Evolutionary conservation across 2,797 vertebrate species (phyloP), one percentile per base, ranked within the genome.

Genomic region (Saxicola maurus): DNA sequence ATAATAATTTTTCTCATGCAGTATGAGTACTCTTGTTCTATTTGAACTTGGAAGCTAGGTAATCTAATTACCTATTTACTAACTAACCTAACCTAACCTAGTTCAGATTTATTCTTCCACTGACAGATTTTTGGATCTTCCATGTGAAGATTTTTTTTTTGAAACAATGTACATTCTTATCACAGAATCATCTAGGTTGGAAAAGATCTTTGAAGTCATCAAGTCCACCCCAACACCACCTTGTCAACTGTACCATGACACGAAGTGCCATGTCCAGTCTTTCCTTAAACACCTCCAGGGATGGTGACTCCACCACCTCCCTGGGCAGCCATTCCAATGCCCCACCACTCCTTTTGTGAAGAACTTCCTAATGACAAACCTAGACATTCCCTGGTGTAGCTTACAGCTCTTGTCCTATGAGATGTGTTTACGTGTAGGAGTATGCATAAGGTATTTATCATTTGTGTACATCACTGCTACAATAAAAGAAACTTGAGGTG

Each of bases 361-460:
- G 17, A 40, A 37, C 15, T 66, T 57, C 28, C 31, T 65, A 23
- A 51, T 28, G 14, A 31, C 24, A 57, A 51, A 51, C 15, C 5
- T 57, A 51, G 65, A 57, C 15, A 35, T 31, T 51, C 15, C 27
- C 15, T 43, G n/a, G 11, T 0, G 0, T 37, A 57, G n/a, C 27
- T 65, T 43, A 28, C 5, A 21, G 1, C n/a, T 61, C 19, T 61
- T 33, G 13, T 51, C 17, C 0, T 20, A 2, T 25, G 31, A n/a
- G 40, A 46, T 14, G 5, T 13, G 17, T 61, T 68, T 62, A 27
- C 7, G 2, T 38, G 42, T 17, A 62, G 48, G 49, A 23, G 7
- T 38, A 13, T 17, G 33, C 0, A 0, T 56, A 51, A 31, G 10
- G 7, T 38, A 18, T 66, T 43, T 38, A 59, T 66, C 4, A 13